These are phyloP conservation scores for Epinotia brunnichana DNA, from an alignment of 2,888 invertebrate species.

Conservation along the genomic window DNA sequence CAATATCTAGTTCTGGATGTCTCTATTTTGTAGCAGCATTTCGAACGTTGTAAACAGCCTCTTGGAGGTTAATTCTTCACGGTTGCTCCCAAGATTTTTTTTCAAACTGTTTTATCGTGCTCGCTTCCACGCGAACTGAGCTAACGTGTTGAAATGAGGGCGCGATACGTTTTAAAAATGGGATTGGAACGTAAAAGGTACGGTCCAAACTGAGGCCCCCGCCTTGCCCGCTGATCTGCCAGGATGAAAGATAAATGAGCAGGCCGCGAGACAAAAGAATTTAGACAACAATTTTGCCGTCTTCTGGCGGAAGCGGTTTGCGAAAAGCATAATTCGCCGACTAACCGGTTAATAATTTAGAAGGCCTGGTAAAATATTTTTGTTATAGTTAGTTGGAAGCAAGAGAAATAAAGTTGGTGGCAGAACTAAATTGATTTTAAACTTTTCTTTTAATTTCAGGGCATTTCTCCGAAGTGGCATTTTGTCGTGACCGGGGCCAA, in stretches of 20 bases:
- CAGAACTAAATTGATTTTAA: not conserved
- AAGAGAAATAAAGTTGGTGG: not conserved
- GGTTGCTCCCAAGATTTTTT: not conserved
- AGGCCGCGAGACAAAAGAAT: conserved; percentile 35
- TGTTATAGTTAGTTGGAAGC: not conserved
- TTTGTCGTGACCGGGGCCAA: no score
- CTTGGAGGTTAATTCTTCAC: conserved; percentile 39
- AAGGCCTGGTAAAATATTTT: conserved; percentile 4
- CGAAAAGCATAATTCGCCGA: conserved; percentile 7
- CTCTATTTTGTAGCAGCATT: conserved; percentile 46
- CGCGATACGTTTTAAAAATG: not conserved
- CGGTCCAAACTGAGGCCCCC: no score
- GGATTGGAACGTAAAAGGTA: not conserved
- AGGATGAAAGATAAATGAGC: conserved; percentile 64
- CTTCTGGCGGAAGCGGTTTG: not conserved
- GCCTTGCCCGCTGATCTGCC: conserved; percentile 36
- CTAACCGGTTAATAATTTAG: conserved; percentile 21
- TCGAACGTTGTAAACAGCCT: conserved; percentile 51
- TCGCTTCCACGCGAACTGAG: not conserved
- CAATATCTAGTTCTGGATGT: no score
- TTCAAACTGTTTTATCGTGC: not conserved
- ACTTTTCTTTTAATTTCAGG: no score
- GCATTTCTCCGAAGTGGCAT: no score
- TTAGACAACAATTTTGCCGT: conserved; percentile 37
- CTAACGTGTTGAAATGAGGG: not conserved